A percentile compares a stretch with the other conserved stretches of the same genome.
phyloP scores from a whole-genome alignment of 2,797 vertebrate genomes.

The Xiphophorus birchmanni region DNA sequence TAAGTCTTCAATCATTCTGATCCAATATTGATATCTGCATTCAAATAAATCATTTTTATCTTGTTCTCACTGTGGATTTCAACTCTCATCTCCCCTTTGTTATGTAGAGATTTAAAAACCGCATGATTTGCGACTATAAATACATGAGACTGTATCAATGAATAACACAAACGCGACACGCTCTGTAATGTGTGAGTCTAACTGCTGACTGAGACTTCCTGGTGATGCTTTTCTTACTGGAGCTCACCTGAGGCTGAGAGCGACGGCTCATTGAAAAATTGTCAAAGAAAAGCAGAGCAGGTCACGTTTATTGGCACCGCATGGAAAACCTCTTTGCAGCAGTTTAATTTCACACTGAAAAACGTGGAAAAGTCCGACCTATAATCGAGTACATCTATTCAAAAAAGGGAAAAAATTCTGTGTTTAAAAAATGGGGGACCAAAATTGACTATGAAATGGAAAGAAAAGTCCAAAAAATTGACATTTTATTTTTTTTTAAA shows the following conservation, averaged over 20 bases:
- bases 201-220: slow-evolving; percentile 60
- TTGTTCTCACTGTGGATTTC: not conserved
- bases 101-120: slow-evolving; percentile 62
- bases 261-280: slow-evolving; percentile 27
- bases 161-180: slow-evolving; percentile 53
- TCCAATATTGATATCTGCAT: not conserved
- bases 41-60: no score
- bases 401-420: no score
- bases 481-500: no score
- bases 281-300: not conserved
- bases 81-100: slow-evolving; percentile 25
- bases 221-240: slow-evolving; percentile 43
- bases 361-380: not conserved
- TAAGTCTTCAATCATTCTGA: slow-evolving; percentile 9
- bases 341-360: not conserved
- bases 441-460: no score
- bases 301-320: not conserved
- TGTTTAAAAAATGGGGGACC: no score
- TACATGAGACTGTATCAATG: slow-evolving; percentile 73
- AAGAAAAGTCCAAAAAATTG: no score
- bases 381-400: not conserved
- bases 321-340: not conserved
- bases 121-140: slow-evolving; percentile 62
- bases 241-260: slow-evolving; percentile 29
- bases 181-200: slow-evolving; percentile 62